These are phyloP conservation scores for Echinometra lucunter DNA, from an alignment of 53 echinoderm and acorn worm species.

Conservation along the genomic window DNA sequence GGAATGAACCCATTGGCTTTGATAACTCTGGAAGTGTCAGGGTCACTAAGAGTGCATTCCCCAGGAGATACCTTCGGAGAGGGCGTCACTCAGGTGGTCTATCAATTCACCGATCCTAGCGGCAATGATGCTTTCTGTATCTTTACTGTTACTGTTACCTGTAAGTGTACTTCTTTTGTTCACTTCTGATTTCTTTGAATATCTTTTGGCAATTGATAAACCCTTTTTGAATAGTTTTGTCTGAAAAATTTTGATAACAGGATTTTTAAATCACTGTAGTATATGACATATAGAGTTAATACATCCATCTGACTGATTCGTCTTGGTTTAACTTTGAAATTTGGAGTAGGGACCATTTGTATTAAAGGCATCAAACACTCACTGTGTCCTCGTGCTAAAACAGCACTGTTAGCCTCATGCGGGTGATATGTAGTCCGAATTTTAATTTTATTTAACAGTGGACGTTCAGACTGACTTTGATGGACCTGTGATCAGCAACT, in stretches of 20 bases:
- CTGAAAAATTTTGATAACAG: too few relatives aligned
- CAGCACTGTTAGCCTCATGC: too few relatives aligned
- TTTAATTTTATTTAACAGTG: neutral
- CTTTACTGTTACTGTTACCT: slow-evolving; percentile 74
- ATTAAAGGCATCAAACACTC: too few relatives aligned
- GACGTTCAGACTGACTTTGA: slow-evolving; percentile 52
- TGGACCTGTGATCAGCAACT: slow-evolving; percentile 61
- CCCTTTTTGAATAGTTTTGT: too few relatives aligned
- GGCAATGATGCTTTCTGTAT: slow-evolving; percentile 78
- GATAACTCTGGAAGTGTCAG: slow-evolving; percentile 72
- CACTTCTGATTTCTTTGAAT: neutral
- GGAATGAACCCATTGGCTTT: slow-evolving; percentile 75
- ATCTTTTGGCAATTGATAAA: neutral
- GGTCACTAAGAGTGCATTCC: slow-evolving; percentile 47
- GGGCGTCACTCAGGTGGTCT: slow-evolving; percentile 68
- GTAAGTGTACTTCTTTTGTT: neutral
- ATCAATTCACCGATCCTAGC: slow-evolving; percentile 75
- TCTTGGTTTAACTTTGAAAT: too few relatives aligned
- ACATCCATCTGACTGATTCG: too few relatives aligned
- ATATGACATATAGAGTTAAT: too few relatives aligned
- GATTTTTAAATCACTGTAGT: too few relatives aligned
- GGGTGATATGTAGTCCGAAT: too few relatives aligned
- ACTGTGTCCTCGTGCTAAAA: too few relatives aligned
- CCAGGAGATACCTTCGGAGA: slow-evolving; percentile 68
- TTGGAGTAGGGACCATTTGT: too few relatives aligned